Percentiles rank a stretch among this genome's conserved stretches.
Conservation (phyloP, 2,797 vertebrate species). For the Pipistrellus kuhlii region DNA sequence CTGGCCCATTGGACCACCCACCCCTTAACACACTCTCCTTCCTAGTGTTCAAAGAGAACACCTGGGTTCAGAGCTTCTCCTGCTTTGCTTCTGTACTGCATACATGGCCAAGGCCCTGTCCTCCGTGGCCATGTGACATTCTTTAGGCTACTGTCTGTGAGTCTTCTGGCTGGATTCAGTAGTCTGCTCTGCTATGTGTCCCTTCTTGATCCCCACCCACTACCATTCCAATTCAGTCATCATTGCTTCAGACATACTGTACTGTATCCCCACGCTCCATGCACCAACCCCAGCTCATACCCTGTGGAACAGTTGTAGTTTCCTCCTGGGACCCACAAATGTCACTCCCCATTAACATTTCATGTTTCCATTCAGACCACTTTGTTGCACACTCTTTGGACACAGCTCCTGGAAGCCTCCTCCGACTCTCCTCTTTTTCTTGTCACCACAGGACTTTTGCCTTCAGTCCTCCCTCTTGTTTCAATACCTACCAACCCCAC, state of each 20-base stretch:
- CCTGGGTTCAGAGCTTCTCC: too few species aligned
- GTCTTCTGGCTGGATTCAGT: not conserved
- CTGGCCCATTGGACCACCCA: not conserved
- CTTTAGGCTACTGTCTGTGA: not conserved
- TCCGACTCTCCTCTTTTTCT: not conserved
- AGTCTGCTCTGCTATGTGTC: not conserved
- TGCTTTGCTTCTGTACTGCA: not conserved
- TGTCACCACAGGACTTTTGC: not conserved
- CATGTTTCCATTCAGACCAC: not conserved
- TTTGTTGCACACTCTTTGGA: not conserved
- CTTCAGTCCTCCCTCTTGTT: not conserved
- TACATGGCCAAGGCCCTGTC: not conserved
- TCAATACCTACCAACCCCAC: not conserved
- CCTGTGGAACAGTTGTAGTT: not conserved
- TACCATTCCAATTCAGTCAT: rapidly evolving
- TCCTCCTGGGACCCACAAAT: not conserved
- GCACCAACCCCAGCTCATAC: rapidly evolving
- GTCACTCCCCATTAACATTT: too few species aligned
- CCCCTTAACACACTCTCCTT: not conserved
- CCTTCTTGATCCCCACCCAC: not conserved
- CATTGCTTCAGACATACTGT: not conserved
- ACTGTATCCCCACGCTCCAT: rapidly evolving
- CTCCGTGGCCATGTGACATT: not conserved
- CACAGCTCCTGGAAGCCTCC: too few species aligned
- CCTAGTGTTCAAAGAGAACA: too few species aligned